phyloP scores from a whole-genome alignment of 1,140 invertebrate species.

The Lucilia sericata region DNA sequence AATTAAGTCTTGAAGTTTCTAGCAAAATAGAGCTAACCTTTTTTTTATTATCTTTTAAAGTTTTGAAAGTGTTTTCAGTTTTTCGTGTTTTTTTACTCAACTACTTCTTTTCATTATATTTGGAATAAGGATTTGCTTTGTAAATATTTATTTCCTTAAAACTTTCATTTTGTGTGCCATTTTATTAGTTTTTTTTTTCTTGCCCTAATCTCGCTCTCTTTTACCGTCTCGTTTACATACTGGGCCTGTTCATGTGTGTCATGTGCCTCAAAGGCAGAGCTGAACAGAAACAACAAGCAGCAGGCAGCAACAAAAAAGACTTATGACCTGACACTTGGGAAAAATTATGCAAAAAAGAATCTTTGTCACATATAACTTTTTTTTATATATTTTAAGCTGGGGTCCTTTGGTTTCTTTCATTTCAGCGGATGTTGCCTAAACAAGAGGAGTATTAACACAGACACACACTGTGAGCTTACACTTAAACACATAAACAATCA shows the following conservation, averaged over 20 bases:
- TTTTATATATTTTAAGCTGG: neutral
- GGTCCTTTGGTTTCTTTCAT: conserved; percentile 16
- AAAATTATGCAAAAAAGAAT: conserved; percentile 27
- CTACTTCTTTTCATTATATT: neutral
- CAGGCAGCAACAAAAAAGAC: neutral
- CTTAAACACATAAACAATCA: neutral
- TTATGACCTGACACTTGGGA: conserved; percentile 26
- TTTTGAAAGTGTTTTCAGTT: no score
- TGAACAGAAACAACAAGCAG: neutral
- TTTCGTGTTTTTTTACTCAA: no score
- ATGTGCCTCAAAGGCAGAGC: conserved; percentile 19
- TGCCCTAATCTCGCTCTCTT: no score
- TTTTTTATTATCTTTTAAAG: no score
- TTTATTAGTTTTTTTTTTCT: conserved; percentile 14
- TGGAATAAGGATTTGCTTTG: neutral
- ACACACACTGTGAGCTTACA: neutral
- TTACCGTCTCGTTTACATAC: neutral
- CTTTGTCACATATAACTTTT: neutral
- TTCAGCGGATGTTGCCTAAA: conserved; percentile 11
- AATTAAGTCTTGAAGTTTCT: no score
- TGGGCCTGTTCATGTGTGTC: conserved; percentile 1
- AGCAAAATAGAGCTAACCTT: no score
- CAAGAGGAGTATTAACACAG: neutral
- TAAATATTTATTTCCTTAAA: conserved; percentile 25
- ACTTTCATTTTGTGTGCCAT: conserved; percentile 26